Conservation (phyloP, 2,797 vertebrate genomes). For the Lagorchestes hirsutus region DNA sequence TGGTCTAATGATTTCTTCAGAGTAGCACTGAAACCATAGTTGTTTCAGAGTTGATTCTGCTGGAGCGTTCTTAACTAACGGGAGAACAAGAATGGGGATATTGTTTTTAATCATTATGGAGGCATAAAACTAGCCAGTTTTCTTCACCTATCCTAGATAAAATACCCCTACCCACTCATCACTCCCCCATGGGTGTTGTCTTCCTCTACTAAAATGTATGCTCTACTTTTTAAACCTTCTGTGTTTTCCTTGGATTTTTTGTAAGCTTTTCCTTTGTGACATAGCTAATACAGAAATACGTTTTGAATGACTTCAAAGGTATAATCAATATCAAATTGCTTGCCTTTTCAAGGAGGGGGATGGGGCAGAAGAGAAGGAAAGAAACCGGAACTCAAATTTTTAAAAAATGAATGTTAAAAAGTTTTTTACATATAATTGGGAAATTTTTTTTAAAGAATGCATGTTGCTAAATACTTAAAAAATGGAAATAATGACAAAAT, state of each 20-base stretch:
- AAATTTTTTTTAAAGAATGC: background rate
- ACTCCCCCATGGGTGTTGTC: background rate
- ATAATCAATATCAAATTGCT: background rate
- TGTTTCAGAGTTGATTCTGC: background rate
- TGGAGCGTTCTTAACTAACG: background rate
- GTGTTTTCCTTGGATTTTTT: background rate
- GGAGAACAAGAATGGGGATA: background rate
- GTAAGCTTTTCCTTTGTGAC: background rate
- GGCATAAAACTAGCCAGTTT: background rate
- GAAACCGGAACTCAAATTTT: background rate
- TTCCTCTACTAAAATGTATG: background rate
- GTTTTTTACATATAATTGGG: background rate
- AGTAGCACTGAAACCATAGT: background rate
- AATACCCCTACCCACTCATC: background rate
- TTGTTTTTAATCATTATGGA: slow-evolving; percentile 3
- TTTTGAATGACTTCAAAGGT: background rate
- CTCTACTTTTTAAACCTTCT: slow-evolving; percentile 8
- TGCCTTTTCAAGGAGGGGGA: background rate
- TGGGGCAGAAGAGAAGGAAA: background rate
- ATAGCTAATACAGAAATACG: background rate
- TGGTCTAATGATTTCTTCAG: background rate
- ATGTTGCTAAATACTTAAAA: background rate
- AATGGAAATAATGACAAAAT: background rate
- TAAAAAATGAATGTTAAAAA: background rate
- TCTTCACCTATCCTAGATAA: background rate